Conservation (phyloP, 2,797 vertebrate genomes). For the Sebastes taczanowskii region DNA sequence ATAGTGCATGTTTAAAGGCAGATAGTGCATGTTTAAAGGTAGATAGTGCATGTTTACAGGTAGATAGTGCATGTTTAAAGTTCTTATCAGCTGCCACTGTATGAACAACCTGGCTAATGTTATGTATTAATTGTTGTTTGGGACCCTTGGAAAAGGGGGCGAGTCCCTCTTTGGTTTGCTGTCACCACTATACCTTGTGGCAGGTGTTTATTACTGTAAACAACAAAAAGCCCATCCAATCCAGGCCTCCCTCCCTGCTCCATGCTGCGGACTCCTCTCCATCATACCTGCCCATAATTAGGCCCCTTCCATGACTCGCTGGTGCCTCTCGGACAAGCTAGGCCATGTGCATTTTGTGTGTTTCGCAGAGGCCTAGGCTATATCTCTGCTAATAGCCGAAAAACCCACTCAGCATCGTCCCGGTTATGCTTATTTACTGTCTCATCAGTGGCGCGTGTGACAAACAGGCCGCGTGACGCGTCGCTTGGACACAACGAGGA, state of each 20-base stretch:
- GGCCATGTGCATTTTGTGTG: neutral
- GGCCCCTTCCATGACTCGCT: slow-evolving; percentile 17
- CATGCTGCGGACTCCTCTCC: slow-evolving; percentile 19
- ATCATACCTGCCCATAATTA: slow-evolving; percentile 56
- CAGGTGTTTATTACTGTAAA: slow-evolving; percentile 19
- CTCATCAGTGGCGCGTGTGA: slow-evolving; percentile 42
- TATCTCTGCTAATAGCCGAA: neutral
- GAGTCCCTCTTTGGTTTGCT: neutral
- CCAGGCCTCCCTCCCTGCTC: slow-evolving; percentile 15
- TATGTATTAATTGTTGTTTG: neutral
- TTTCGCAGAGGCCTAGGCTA: slow-evolving; percentile 37
- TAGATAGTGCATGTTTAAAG: too few species aligned
- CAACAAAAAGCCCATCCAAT: neutral
- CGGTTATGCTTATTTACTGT: slow-evolving; percentile 19
- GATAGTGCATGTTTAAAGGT: too few species aligned
- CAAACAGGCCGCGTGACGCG: slow-evolving; percentile 69
- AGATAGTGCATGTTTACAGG: too few species aligned
- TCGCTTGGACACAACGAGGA: slow-evolving; percentile 48
- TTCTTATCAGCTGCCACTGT: neutral
- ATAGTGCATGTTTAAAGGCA: too few species aligned
- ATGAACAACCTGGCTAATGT: neutral
- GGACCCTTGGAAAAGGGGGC: neutral
- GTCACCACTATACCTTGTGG: neutral
- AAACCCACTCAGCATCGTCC: neutral
- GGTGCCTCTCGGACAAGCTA: slow-evolving; percentile 13